phyloP scores from a whole-genome alignment of 2,888 invertebrate species.

The Acleris sparsana region DNA sequence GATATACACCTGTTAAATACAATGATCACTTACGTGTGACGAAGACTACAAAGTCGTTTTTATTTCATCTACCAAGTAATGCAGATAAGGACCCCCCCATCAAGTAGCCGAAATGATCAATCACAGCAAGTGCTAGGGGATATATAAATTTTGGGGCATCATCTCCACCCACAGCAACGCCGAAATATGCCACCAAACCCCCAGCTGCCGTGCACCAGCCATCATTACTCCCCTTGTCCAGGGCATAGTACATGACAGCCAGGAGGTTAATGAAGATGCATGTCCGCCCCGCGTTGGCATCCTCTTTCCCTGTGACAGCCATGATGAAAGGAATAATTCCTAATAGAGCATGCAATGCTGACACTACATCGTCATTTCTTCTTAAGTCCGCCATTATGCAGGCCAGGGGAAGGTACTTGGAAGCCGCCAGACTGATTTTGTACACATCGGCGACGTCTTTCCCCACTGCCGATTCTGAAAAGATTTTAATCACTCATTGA shows the following conservation, averaged over 20 bases:
- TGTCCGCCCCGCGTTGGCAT: conserved; percentile 57
- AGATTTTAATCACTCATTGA: not conserved
- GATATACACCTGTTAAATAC: no score
- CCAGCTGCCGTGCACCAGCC: conserved; percentile 69
- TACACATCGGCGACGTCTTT: conserved; percentile 58
- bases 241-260: conserved; percentile 58
- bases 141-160: conserved; percentile 53
- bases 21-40: no score
- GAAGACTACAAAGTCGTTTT: no score
- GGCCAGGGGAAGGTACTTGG: conserved; percentile 64
- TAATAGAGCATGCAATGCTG: conserved; percentile 59
- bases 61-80: no score
- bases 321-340: conserved; percentile 67
- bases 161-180: conserved; percentile 45
- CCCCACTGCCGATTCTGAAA: not conserved
- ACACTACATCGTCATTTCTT: conserved; percentile 48
- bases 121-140: conserved; percentile 60
- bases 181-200: conserved; percentile 60
- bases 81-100: no score
- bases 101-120: conserved; percentile 58
- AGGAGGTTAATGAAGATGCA: conserved; percentile 63
- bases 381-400: conserved; percentile 70
- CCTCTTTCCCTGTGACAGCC: conserved; percentile 58
- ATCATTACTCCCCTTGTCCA: conserved; percentile 54
- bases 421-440: conserved; percentile 56